Evolutionary conservation across 2,888 invertebrate species (phyloP), one percentile per base, ranked within the genome.

Genomic region (Dione juno): DNA sequence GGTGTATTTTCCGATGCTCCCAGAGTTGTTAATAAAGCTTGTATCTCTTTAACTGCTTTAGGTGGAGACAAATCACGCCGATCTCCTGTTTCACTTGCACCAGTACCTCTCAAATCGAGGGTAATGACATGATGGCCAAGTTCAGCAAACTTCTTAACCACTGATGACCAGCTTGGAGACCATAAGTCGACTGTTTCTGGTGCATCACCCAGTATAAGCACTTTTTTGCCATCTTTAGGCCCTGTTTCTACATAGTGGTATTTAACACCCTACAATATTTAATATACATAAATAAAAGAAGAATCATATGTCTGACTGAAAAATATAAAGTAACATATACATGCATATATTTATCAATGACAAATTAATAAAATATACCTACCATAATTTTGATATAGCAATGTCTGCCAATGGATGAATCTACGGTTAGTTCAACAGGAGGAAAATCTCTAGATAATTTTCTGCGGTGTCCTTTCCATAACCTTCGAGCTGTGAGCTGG

Each of bases 241-340:
- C 93, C 93, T 3, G 88, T 88, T 80, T 92, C 90, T 19, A 92
- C 90, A 77, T 93, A 93, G 76, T 93, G 93, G 76, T 93, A 93
- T 84, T 93, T 93, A 16, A 90, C 90, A 9, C 90, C 91, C 92
- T 93, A 82, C 82, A 77, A 72, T 64, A 59, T 52, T 61, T 16
- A 37, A 37, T 48, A 19, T 13, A 37, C 28, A 28, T 41, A 16
- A 19, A 37, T 19, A 14, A 16, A 19, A 14, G n/a, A n/a, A n/a
- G 45, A 1, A n/a, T n/a, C 14, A 14, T 8, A 48, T 48, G n/a
- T 45, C 14, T 14, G 3, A n/a, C 14, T 6, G n/a, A n/a, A n/a
- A n/a, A n/a, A n/a, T n/a, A n/a, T n/a, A n/a, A 28, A 28, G 5
- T 28, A 28, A 28, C 2, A 28, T 5, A 3, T 3, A 28, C 28